Percentiles rank a stretch among this genome's conserved stretches.
Evolutionary conservation across 2,888 invertebrate genomes (phyloP).

Genomic region (Polymixis flavicincta): DNA sequence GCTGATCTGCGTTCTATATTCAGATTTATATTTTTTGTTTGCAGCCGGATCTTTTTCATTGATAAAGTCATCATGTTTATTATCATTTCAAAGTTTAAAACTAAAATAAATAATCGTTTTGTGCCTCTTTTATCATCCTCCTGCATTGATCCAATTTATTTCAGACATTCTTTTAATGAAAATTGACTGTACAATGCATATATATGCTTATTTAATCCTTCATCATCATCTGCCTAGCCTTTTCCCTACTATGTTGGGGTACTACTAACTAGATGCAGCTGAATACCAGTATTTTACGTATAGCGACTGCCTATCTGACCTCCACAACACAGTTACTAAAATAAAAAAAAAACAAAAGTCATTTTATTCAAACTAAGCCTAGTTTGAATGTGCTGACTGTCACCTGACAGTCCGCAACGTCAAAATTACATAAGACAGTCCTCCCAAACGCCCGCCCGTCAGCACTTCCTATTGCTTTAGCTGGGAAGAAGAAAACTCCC

Average conservation of each 20-base stretch:
- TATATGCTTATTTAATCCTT: background rate
- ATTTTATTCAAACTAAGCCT: no score
- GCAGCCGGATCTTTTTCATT: constrained; percentile 27
- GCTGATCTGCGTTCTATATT: background rate
- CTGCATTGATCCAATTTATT: background rate
- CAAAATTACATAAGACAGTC: no score
- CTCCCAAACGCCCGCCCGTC: no score
- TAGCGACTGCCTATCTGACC: background rate
- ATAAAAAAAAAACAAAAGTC: no score
- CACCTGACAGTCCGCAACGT: no score
- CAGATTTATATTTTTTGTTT: constrained; percentile 3
- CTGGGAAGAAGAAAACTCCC: no score
- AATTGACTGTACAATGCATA: background rate
- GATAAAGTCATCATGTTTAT: constrained; percentile 16
- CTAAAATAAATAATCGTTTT: constrained; percentile 5
- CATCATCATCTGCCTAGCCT: background rate
- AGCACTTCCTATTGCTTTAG: no score
- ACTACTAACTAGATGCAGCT: no score
- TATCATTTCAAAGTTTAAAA: background rate
- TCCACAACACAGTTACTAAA: background rate
- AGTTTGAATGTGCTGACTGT: no score
- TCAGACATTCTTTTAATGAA: background rate
- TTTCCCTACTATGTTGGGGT: background rate
- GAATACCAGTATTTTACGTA: background rate
- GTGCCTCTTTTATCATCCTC: background rate